Evolutionary conservation across 2,888 invertebrate genomes (phyloP), one percentile per base, ranked within the genome.

Genomic region (Dromius quadrimaculatus): DNA sequence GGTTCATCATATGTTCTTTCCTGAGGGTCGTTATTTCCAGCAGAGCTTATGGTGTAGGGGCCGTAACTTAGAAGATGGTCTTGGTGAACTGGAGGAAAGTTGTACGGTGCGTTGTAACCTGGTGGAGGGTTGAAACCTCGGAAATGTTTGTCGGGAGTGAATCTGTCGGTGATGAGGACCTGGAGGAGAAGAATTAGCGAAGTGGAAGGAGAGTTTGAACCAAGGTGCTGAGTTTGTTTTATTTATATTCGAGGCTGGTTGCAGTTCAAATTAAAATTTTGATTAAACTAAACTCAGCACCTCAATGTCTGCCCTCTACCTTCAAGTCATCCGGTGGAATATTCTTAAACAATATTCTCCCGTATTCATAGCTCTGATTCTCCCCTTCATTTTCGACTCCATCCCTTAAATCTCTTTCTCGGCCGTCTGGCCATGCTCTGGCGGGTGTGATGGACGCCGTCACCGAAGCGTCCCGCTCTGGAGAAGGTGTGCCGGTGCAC

Each of bases 401-500:
- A 54, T 41, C 47, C 34, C 65, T 72, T 62, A 41, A 13, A 62
- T 47, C 22, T n/a, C 70, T 34, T 50, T 61, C n/a, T 59, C 54
- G 13, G 59, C 6, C 28, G 2, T 54, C 28, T 6, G 32, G 28
- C 47, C 47, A 47, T 11, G 20, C 72, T 41, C 66, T 69, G 57
- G 45, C 63, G 32, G 54, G 71, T 65, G 73, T 65, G 11, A 50
- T 38, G 4, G 47, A 17, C 36, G 62, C 50, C 38, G 65, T 22
- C 41, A 71, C 69, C 34, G 72, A 72, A 8, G 80, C 81, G 73
- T 82, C 83, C 41, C 85, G 82, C 75, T 86, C 87, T 13, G 87
- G 82, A 1, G 86, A 83, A 50, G 87, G 87, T 0, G 87, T 79
- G 74, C 87, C 87, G 0, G 87, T 87, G 80, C 88, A 88, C 79